Conservation (phyloP, 1,140 invertebrate species). For the Caenorhabditis elegans region DNA sequence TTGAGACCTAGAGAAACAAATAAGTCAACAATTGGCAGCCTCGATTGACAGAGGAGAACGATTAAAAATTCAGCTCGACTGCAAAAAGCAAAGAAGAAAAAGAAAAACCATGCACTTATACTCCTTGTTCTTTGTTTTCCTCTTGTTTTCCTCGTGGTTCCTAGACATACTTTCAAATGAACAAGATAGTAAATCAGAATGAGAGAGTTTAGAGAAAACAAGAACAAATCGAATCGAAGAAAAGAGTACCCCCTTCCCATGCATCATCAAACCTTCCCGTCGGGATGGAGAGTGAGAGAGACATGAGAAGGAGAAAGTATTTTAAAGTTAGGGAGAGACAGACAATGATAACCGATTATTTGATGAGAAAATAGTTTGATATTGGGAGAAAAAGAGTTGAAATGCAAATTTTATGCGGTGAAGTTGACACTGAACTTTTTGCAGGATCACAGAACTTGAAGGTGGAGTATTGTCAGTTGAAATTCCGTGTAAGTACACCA, state of each 20-base stretch:
- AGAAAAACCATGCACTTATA: neutral
- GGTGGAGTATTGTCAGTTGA: too few species aligned
- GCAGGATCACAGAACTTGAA: too few species aligned
- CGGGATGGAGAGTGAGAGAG: neutral
- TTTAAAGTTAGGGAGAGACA: too few species aligned
- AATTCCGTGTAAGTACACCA: too few species aligned
- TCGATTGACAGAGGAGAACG: neutral
- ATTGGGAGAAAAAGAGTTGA: neutral
- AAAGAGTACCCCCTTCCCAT: neutral
- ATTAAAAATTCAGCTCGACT: constrained; percentile 16
- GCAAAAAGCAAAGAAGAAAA: too few species aligned
- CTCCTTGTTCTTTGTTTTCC: neutral
- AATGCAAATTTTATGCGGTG: constrained; percentile 12
- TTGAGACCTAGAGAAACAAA: neutral
- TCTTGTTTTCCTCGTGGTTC: neutral
- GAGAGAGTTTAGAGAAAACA: neutral
- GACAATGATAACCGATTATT: neutral
- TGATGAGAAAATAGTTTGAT: neutral
- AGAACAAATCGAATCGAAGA: neutral
- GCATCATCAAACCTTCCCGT: neutral
- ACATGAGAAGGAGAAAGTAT: neutral
- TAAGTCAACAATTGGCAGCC: neutral
- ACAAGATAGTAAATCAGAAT: neutral
- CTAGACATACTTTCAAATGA: neutral
- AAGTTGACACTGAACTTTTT: too few species aligned